Percentiles rank a stretch among this genome's conserved stretches.
Evolutionary conservation across 2,888 invertebrate species (phyloP).

Genomic region (Creontiades dilutus): DNA sequence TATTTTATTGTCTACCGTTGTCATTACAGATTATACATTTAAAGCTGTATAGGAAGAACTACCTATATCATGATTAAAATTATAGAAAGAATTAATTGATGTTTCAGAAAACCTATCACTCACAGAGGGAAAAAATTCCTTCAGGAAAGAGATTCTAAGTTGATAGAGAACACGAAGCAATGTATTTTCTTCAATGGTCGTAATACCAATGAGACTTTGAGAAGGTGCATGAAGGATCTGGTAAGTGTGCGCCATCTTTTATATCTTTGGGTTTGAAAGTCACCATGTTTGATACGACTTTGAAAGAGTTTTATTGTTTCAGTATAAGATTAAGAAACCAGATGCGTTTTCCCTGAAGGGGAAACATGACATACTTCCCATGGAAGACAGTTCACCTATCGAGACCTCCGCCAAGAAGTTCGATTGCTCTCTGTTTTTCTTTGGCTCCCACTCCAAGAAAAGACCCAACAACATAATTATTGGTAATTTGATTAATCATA

Average conservation of each 20-base stretch:
- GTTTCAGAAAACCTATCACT: constrained; percentile 91
- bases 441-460: constrained; percentile 96
- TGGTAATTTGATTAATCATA: constrained; percentile 81
- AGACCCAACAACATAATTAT: constrained; percentile 94
- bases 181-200: constrained; percentile 92
- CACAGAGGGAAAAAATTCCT: constrained; percentile 92
- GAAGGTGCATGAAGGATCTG: constrained; percentile 90
- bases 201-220: constrained; percentile 86
- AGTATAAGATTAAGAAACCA: constrained; percentile 91
- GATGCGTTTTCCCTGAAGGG: constrained; percentile 86
- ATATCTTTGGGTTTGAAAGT: too few relatives aligned
- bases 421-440: constrained; percentile 93
- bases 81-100: neutral
- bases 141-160: constrained; percentile 89
- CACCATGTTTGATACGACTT: too few relatives aligned
- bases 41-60: too few relatives aligned
- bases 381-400: constrained; percentile 92
- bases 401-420: constrained; percentile 89
- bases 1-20: too few relatives aligned
- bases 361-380: constrained; percentile 94
- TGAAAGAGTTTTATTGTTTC: constrained; percentile 57
- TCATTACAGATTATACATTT: too few relatives aligned
- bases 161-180: constrained; percentile 92
- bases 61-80: too few relatives aligned
- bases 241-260: constrained; percentile 78